Evolutionary conservation across 2,113 vertebrate genomes (phyloP).

Genomic region (Cichladusa arquata): DNA sequence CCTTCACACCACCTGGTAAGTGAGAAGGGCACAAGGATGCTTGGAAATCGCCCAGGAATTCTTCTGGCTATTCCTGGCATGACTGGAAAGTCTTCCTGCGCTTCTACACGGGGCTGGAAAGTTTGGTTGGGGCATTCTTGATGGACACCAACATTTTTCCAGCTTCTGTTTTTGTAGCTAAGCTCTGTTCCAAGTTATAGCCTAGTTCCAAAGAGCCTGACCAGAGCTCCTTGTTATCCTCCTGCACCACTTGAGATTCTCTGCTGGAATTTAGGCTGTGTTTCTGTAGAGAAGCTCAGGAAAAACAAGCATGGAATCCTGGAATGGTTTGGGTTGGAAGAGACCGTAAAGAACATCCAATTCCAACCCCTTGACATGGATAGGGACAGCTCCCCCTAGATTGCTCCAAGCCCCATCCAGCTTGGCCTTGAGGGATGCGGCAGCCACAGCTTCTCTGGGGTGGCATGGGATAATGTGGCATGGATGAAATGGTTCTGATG

Average conservation of each 20-base stretch:
- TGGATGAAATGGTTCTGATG: not conserved
- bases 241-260: not conserved
- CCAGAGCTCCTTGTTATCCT: not conserved
- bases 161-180: not conserved
- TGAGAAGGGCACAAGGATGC: not conserved
- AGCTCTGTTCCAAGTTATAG: not conserved
- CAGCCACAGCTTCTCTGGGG: not conserved
- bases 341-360: not conserved
- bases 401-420: not conserved
- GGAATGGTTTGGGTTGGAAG: not conserved
- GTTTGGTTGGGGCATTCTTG: not conserved
- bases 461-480: not conserved
- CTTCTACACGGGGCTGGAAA: not conserved
- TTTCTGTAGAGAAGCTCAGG: not conserved
- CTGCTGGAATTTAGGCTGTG: not conserved
- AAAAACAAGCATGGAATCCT: not conserved
- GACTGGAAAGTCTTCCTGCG: not conserved
- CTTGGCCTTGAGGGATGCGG: not conserved
- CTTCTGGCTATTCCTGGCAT: not conserved
- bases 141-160: not conserved
- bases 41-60: not conserved
- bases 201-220: not conserved
- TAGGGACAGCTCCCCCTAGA: not conserved
- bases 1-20: slow-evolving; percentile 95
- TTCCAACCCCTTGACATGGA: not conserved